Evolutionary conservation across 2,797 vertebrate genomes (phyloP).

Genomic region (Rhinoraja longicauda): DNA sequence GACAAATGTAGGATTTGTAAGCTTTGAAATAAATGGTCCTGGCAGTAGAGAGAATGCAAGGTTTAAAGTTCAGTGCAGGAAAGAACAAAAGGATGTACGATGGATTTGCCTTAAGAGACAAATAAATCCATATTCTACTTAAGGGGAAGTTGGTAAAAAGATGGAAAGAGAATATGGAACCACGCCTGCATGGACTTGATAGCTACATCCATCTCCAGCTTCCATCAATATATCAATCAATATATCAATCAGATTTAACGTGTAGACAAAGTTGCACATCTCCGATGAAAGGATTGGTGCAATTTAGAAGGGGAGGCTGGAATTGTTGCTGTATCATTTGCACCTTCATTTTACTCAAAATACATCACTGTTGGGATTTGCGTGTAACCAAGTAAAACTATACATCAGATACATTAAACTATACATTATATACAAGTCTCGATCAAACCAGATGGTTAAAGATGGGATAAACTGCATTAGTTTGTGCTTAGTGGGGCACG

Average conservation of each 20-base stretch:
- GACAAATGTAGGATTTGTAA: neutral
- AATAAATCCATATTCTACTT: neutral
- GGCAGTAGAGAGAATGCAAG: no score
- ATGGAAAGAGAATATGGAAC: neutral
- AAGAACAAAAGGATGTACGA: neutral
- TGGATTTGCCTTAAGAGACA: neutral
- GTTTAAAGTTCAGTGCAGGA: no score
- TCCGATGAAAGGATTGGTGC: neutral
- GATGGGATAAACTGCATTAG: neutral
- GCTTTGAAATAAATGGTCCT: neutral
- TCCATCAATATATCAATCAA: neutral
- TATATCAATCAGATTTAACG: neutral
- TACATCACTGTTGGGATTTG: neutral
- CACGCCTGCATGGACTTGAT: neutral
- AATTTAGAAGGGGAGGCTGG: neutral
- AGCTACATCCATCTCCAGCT: neutral
- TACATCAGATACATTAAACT: neutral
- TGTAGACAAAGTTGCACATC: neutral
- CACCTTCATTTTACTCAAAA: neutral
- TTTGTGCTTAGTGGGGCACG: neutral
- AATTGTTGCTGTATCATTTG: neutral
- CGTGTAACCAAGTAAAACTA: neutral
- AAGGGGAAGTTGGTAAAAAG: neutral
- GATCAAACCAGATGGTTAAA: neutral
- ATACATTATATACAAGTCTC: neutral